Evolutionary conservation across 2,797 vertebrate genomes (phyloP).

Genomic region (Rhinella marina): DNA sequence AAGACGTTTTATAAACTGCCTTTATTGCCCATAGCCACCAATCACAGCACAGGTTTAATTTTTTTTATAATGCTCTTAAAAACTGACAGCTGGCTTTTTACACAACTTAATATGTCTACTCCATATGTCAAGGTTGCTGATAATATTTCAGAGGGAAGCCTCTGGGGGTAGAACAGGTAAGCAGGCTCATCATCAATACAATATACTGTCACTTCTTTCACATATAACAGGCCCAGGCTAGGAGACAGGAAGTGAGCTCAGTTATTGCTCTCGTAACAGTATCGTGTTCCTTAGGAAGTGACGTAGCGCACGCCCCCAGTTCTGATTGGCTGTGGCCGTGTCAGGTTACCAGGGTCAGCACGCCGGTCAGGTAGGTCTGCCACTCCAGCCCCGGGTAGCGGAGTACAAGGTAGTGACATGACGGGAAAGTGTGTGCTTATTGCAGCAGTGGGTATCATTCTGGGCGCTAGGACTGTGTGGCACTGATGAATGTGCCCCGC

Average conservation of each 20-base stretch:
- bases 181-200: no score
- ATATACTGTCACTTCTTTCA: neutral
- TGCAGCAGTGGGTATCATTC: neutral
- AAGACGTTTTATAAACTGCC: no score
- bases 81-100: no score
- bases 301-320: slow-evolving; percentile 13
- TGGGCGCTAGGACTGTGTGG: neutral
- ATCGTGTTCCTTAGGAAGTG: slow-evolving; percentile 21
- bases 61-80: no score
- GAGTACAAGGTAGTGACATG: neutral
- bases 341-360: slow-evolving; percentile 34
- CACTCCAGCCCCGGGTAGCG: neutral
- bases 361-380: slow-evolving; percentile 9
- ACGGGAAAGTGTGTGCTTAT: neutral
- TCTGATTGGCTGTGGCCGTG: slow-evolving; percentile 38
- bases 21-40: no score
- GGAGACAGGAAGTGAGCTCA: neutral
- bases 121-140: no score
- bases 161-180: no score
- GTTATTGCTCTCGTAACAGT: neutral
- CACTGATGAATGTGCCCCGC: neutral
- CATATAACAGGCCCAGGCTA: neutral
- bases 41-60: no score
- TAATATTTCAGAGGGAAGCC: no score
- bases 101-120: no score